Conservation (phyloP, 1,140 invertebrate genomes). For the Tribolium castaneum region DNA sequence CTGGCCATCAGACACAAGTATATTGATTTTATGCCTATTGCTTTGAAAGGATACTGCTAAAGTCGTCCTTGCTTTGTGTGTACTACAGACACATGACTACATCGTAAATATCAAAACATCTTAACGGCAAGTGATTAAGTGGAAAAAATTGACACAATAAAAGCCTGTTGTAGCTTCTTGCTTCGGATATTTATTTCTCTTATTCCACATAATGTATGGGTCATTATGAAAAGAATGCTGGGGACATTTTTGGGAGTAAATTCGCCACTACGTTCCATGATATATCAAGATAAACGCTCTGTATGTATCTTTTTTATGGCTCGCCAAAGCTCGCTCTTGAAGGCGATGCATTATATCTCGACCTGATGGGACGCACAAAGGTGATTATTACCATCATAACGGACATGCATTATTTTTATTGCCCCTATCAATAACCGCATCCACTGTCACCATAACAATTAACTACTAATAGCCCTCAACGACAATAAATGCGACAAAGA, state of each 20-base stretch:
- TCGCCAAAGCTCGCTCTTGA: conserved; percentile 16
- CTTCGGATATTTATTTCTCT: neutral
- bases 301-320: conserved; percentile 33
- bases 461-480: neutral
- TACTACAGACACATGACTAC: neutral
- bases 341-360: conserved; percentile 16
- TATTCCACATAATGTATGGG: conserved; percentile 17
- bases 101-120: neutral
- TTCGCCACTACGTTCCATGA: conserved; percentile 26
- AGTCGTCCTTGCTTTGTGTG: conserved; percentile 13
- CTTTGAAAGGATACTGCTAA: neutral
- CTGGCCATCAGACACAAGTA: conserved; percentile 11
- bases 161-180: conserved; percentile 14
- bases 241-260: conserved; percentile 25
- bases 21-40: conserved; percentile 34
- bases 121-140: conserved; percentile 3
- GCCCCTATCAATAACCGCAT: conserved; percentile 5
- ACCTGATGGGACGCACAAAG: conserved; percentile 8
- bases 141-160: conserved; percentile 15
- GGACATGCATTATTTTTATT: conserved; percentile 19
- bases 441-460: neutral
- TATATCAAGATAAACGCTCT: conserved; percentile 34
- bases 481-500: neutral
- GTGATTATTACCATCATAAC: conserved; percentile 15
- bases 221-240: conserved; percentile 12